Evolutionary conservation across 1,140 invertebrate species (phyloP).

Genomic region (Diorhabda sublineata): DNA sequence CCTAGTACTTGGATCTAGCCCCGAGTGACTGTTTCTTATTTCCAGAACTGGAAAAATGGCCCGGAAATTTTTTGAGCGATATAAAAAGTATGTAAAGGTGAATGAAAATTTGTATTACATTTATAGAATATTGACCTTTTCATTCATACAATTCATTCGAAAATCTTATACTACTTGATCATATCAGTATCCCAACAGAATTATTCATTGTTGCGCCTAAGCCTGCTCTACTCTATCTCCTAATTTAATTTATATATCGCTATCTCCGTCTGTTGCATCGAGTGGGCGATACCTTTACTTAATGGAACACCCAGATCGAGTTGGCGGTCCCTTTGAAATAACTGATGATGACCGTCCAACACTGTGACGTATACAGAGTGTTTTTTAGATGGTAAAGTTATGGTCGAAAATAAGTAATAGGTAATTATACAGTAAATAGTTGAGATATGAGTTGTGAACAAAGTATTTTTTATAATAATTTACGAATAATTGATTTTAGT

Average conservation of each 20-base stretch:
- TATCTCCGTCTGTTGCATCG: constrained; percentile 12
- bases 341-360: constrained; percentile 29
- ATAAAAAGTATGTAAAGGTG: too few relatives aligned
- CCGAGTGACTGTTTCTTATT: too few relatives aligned
- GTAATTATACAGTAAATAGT: too few relatives aligned
- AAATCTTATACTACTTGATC: not conserved
- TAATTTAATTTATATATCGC: constrained; percentile 14
- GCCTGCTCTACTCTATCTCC: not conserved
- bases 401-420: not conserved
- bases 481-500: too few relatives aligned
- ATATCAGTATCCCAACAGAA: not conserved
- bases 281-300: constrained; percentile 39
- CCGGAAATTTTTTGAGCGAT: too few relatives aligned
- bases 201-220: not conserved
- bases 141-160: not conserved
- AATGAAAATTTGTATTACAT: too few relatives aligned
- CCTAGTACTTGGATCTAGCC: too few relatives aligned
- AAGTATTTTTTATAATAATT: too few relatives aligned
- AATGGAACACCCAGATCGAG: constrained; percentile 42
- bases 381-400: not conserved
- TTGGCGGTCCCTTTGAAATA: constrained; percentile 40
- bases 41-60: too few relatives aligned
- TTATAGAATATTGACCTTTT: not conserved
- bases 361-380: not conserved
- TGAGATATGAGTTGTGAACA: too few relatives aligned